Evolutionary conservation across 2,888 invertebrate species (phyloP), one percentile per base, ranked within the genome.

Genomic region (Mythimna vitellina): DNA sequence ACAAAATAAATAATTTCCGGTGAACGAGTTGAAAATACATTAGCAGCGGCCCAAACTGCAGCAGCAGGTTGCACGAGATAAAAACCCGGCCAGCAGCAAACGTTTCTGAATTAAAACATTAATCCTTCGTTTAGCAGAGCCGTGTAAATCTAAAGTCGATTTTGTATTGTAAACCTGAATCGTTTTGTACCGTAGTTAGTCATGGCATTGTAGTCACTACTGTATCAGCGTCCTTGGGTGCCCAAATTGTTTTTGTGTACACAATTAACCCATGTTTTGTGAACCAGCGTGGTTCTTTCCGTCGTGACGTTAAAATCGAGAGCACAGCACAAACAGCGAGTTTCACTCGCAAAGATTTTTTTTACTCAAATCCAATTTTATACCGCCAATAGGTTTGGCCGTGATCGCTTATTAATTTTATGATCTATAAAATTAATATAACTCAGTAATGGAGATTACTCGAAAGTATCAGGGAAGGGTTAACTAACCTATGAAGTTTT

Each of bases 1-100:
- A 89, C 81, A 86, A 89, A 90, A 91, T 89, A 87, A 89, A 90
- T 89, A 88, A 87, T 91, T 89, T 92, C 92, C 92, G 90, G 90
- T 86, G 85, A 86, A 87, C 84, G 76, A 85, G 88, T 89, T 91
- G 86, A 84, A 89, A 92, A 89, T 89, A 89, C 77, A 85, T 85
- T 82, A 83, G 81, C 83, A 81, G 78, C 81, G 76, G 64, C 71
- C 76, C 77, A 83, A 85, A 83, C 76, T 76, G 78, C 84, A 84
- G 81, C 72, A 78, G 83, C 71, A 70, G 73, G 73, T 70, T 65
- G 60, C 69, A 67, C 49, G 63, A 69, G 65, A 78, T 73, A 71
- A 65, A 82, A 73, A 69, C 61, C 29, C 32, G 51, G 17, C 35
- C 56, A 81, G 56, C 63, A 70, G 14, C 51, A 67, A 83, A 49